Evolutionary conservation across 2,888 invertebrate species (phyloP).

Genomic region (Drosophila koepferae): DNA sequence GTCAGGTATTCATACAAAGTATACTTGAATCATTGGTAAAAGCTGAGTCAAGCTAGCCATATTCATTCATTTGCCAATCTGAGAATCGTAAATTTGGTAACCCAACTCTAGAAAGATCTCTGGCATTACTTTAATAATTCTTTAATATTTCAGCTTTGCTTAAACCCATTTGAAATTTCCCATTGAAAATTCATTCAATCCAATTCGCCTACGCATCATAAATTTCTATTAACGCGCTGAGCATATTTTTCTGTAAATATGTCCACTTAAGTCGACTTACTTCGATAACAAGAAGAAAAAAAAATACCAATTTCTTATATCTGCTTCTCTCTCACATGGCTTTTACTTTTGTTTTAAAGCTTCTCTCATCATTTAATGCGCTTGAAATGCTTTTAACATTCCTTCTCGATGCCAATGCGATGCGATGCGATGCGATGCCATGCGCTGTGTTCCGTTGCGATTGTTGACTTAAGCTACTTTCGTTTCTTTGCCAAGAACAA

Average conservation of each 20-base stretch:
- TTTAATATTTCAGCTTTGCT: not conserved
- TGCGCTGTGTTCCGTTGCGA: not conserved
- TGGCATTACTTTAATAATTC: no score
- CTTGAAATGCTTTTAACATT: constrained; percentile 75
- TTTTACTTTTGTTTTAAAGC: constrained; percentile 73
- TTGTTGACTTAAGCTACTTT: constrained; percentile 77
- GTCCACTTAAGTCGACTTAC: constrained; percentile 27
- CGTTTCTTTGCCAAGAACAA: constrained; percentile 51
- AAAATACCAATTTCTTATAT: constrained; percentile 11
- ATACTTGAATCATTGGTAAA: not conserved
- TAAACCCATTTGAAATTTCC: no score
- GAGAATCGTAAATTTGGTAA: no score
- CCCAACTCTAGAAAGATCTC: no score
- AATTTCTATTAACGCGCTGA: not conserved
- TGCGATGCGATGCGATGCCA: not conserved
- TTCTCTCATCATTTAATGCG: constrained; percentile 31
- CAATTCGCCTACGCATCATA: not conserved
- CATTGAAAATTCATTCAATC: not conserved
- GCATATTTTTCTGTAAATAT: constrained; percentile 21
- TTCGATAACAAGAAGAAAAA: constrained; percentile 4
- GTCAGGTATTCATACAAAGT: not conserved
- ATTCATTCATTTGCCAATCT: no score
- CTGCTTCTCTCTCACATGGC: constrained; percentile 33
- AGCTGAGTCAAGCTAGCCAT: not conserved
- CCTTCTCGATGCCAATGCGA: constrained; percentile 50